Evolutionary conservation across 2,113 vertebrate species (phyloP), one percentile per base, ranked within the genome.

Genomic region (Ctenomys sociabilis): DNA sequence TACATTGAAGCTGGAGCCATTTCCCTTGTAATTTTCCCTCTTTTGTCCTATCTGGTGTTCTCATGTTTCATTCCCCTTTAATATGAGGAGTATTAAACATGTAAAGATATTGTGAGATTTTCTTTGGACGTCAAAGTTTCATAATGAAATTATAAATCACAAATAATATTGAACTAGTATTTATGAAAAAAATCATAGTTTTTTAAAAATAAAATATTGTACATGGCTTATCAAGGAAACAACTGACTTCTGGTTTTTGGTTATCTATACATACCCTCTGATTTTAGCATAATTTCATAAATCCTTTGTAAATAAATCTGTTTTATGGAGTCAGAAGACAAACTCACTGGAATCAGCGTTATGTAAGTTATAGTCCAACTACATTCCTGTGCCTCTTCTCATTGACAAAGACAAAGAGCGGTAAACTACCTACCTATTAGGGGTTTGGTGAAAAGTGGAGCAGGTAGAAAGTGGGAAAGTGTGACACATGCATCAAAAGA

Each of bases 251-350:
- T 82, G 61, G 64, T 80, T 96, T 96, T 82, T 57, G 84, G 61
- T 90, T 95, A 95, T 89, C 78, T 83, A 77, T 2, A 77, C 6
- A 16, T 49, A 75, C 24, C 19, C 59, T 73, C n/a, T 94, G 45
- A n/a, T 92, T 77, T 88, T 96, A 90, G 64, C 57, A 92, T 68
- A 64, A 90, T 66, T 96, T 91, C 26, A 59, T 54, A 85, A 88
- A 83, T 95, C 24, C 66, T 61, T 54, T 57, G 28, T 28, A 54
- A 88, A 83, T 83, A 88, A 64, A 61, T 89, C 22, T 49, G n/a
- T 87, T 96, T 77, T 73, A 83, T 61, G 49, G 57, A 70, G 28
- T 68, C 14, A 22, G 9, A 95, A 93, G 24, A 72, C 0, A 30
- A 32, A 22, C 72, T 10, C 35, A 7, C 28, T 88, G 52, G 61